Base-by-base conservation (phyloP, 2,888 invertebrate genomes). In the Hemicrepidius hirtus region DNA sequence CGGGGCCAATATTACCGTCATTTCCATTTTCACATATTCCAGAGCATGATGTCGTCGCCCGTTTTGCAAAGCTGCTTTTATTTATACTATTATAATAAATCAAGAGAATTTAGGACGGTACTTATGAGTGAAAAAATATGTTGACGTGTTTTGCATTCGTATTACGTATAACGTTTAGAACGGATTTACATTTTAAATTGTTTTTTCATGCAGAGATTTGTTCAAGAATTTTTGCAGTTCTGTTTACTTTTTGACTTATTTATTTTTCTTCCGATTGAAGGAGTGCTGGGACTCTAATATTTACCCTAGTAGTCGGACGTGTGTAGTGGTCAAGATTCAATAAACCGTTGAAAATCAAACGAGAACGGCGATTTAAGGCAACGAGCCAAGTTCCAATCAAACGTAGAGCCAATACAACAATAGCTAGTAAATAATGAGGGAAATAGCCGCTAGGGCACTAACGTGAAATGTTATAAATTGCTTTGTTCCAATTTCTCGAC, bases 81-180 rank as follows among this genome's bases (percentile, higher is more conserved):
- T 72, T 72, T 72, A 72, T 72, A 65, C 68, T 64, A 68, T 72
- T 68, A 63, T 65, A 75, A n/a, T 73, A 76, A 74, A 75, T 75
- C 75, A 71, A 55, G 32, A 37, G 62, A 50, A 69, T 74, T 68
- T 69, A 63, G 69, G 67, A 73, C 67, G 55, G 64, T 66, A 40
- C 72, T 65, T 66, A 57, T 57, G 66, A 63, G 63, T 57, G 66
- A 71, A 75, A 73, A 75, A 75, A 74, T 74, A 77, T 74, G 74
- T 70, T 59, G 70, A 72, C 77, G 69, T 75, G 70, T 75, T 75
- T 74, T 68, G 70, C 60, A 74, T 71, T 64, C 71, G 60, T 59
- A 77, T 77, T 75, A 75, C 62, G 49, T 24, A 44, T 24, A 44
- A 35, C 53, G 50, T 71, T 76, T 75, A 71, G 13, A 32, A 44